A percentile compares a stretch with the other conserved stretches of the same genome.
Conservation (phyloP, 2,888 invertebrate genomes). For the Drosophila algonquin region DNA sequence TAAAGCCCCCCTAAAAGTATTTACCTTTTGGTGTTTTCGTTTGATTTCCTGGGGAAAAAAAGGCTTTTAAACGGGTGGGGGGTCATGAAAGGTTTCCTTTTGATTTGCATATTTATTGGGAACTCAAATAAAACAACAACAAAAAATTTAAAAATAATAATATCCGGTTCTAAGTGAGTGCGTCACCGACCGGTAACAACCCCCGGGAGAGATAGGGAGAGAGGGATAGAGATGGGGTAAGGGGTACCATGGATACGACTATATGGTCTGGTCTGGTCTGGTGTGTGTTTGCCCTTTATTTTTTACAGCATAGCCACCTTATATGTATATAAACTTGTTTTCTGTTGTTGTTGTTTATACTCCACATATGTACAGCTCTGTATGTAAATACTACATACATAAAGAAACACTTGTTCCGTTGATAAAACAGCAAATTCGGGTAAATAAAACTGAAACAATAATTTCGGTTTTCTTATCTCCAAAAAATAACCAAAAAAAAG, state of each 20-base stretch:
- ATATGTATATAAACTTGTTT: conserved; percentile 47
- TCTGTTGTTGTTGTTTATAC: conserved; percentile 54
- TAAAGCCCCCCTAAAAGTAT: background rate
- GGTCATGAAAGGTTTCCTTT: conserved; percentile 1
- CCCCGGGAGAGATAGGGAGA: conserved; percentile 10
- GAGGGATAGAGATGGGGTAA: background rate
- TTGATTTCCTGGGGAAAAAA: conserved; percentile 20
- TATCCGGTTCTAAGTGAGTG: conserved; percentile 50
- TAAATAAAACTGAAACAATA: conserved; percentile 76
- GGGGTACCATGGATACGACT: background rate
- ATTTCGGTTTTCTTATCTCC: conserved; percentile 29
- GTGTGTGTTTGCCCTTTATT: conserved; percentile 43
- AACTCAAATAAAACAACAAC: conserved; percentile 15
- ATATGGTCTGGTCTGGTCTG: too few relatives aligned
- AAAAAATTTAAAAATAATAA: background rate
- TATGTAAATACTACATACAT: conserved; percentile 48
- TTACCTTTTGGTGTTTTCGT: background rate
- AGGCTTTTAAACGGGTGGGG: background rate
- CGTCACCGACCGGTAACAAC: conserved; percentile 50
- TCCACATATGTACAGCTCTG: conserved; percentile 50
- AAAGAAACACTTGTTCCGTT: conserved; percentile 77
- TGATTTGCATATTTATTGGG: conserved; percentile 45
- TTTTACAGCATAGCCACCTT: conserved; percentile 57
- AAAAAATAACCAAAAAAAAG: background rate
- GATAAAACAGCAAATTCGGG: conserved; percentile 66